A percentile compares a stretch with the other conserved stretches of the same genome.
These are phyloP conservation scores for Pandemis corylana DNA, from an alignment of 2,888 invertebrate species.

Conservation along the genomic window DNA sequence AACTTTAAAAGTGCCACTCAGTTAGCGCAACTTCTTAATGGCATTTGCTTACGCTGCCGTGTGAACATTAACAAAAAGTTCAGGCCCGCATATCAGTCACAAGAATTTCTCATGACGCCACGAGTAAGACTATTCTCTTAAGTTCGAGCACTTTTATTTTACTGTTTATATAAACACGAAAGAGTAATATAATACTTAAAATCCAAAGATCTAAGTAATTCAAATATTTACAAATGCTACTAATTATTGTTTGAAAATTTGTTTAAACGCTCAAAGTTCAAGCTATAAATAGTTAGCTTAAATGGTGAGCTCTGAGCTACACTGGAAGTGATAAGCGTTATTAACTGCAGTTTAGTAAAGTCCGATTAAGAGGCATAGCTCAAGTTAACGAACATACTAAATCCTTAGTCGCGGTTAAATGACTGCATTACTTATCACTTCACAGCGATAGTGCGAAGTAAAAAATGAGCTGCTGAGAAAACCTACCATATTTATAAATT, in stretches of 20 bases:
- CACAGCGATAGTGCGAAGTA: background rate
- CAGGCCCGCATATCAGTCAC: background rate
- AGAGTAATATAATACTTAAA: background rate
- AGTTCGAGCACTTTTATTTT: background rate
- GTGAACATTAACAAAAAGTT: background rate
- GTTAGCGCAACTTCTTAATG: constrained; percentile 9
- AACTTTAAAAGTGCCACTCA: constrained; percentile 14
- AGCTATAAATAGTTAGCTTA: constrained; percentile 26
- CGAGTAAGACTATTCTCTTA: background rate
- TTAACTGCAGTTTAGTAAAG: constrained; percentile 36
- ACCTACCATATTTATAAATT: constrained; percentile 22
- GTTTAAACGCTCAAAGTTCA: constrained; percentile 16
- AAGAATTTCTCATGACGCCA: background rate
- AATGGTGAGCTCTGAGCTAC: constrained; percentile 29
- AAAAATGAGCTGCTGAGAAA: constrained; percentile 12
- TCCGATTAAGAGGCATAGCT: constrained; percentile 32
- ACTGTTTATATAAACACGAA: background rate
- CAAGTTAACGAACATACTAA: constrained; percentile 29
- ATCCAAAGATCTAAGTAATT: too few relatives aligned
- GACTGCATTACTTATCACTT: constrained; percentile 11
- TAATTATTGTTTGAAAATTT: constrained; percentile 10
- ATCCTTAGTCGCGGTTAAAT: constrained; percentile 23
- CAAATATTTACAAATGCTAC: too few relatives aligned
- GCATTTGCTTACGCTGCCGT: constrained; percentile 2
- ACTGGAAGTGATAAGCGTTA: constrained; percentile 39